Conservation (phyloP, 2,797 vertebrate species). For the Pseudotriccus pelzelni region DNA sequence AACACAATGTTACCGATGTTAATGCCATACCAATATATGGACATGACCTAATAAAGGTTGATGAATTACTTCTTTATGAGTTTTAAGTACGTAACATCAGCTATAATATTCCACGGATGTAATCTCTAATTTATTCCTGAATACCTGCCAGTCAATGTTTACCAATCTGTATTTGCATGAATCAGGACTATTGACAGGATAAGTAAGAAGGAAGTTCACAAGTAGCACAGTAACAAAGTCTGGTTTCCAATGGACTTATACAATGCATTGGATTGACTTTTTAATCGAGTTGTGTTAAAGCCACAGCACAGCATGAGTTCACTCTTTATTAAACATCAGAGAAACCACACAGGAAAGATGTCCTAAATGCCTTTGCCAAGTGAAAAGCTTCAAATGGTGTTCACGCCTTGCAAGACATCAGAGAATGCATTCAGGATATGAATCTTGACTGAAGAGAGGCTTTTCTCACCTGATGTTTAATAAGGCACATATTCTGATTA, state of each 20-base stretch:
- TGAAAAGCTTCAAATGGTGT: background rate
- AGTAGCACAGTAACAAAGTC: background rate
- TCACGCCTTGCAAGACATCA: background rate
- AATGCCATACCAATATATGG: background rate
- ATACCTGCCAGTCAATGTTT: background rate
- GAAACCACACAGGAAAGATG: constrained; percentile 28
- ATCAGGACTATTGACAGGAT: background rate
- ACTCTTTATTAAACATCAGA: constrained; percentile 10
- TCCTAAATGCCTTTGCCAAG: constrained; percentile 2
- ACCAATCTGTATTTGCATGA: background rate
- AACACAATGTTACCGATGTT: background rate
- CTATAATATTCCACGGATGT: background rate
- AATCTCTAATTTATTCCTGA: background rate
- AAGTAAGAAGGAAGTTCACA: background rate
- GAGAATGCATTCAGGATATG: background rate
- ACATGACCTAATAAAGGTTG: background rate
- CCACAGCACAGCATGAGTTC: background rate
- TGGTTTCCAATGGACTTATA: background rate
- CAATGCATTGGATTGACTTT: background rate
- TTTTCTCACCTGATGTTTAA: background rate
- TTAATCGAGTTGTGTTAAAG: background rate
- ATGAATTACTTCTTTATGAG: background rate
- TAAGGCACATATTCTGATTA: background rate
- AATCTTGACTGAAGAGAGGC: background rate
- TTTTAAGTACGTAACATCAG: background rate